Evolutionary conservation across 2,888 invertebrate species (phyloP).

Genomic region (Oeneis ivallda): DNA sequence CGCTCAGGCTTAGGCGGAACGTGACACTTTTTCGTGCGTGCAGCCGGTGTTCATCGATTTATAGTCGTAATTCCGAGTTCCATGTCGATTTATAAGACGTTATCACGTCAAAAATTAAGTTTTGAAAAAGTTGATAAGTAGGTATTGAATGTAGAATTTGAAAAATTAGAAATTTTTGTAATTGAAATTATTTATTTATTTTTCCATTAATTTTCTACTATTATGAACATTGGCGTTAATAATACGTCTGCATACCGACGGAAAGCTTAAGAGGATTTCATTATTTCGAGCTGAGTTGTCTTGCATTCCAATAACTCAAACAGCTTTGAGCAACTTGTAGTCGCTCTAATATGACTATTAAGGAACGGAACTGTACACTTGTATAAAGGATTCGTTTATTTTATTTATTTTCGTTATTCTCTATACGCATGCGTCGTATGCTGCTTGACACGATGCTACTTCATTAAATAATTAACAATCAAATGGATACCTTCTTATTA

Average conservation of each 20-base stretch:
- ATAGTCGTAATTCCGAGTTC: too few relatives aligned
- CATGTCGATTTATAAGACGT: too few relatives aligned
- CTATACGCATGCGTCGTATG: too few relatives aligned
- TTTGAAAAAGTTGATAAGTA: background rate
- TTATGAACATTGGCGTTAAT: background rate
- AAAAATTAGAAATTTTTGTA: background rate
- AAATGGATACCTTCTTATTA: too few relatives aligned
- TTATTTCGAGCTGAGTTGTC: slow-evolving; percentile 11
- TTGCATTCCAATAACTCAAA: slow-evolving; percentile 22
- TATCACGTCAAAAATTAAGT: too few relatives aligned
- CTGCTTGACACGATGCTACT: too few relatives aligned
- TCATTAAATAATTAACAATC: too few relatives aligned
- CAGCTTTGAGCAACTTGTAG: slow-evolving; percentile 18
- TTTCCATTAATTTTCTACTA: background rate
- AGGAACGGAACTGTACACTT: background rate
- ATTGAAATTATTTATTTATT: background rate
- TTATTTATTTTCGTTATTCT: too few relatives aligned
- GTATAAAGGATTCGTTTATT: background rate
- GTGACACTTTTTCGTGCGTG: too few relatives aligned
- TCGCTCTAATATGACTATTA: background rate
- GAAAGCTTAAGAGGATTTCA: slow-evolving; percentile 1
- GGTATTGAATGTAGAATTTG: too few relatives aligned
- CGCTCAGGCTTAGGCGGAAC: too few relatives aligned
- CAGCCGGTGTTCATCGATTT: too few relatives aligned
- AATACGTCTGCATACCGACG: background rate